Conservation (phyloP, 1,140 invertebrate genomes). For the Drosophila kikkawai region DNA sequence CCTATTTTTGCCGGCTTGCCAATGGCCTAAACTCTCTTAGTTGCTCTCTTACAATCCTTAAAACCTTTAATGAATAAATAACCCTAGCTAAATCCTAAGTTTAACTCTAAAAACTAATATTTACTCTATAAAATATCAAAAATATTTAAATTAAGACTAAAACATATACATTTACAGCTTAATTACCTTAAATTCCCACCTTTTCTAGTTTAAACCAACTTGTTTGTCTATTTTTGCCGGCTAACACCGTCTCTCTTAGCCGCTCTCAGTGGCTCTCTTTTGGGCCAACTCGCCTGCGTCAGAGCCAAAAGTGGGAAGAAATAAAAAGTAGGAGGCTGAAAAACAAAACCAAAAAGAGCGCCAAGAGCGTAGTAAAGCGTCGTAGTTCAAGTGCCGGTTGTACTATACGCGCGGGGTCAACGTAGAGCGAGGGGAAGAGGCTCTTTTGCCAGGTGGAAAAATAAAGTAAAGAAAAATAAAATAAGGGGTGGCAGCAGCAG, state of each 20-base stretch:
- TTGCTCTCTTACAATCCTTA: background rate
- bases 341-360: conserved; percentile 51
- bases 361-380: conserved; percentile 38
- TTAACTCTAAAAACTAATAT: background rate
- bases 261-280: conserved; percentile 34
- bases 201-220: background rate
- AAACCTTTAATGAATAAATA: background rate
- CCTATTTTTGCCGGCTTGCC: conserved; percentile 10
- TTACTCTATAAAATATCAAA: fast-evolving
- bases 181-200: too few relatives aligned
- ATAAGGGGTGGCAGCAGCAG: background rate
- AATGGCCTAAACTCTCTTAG: background rate
- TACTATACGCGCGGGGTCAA: conserved; percentile 40
- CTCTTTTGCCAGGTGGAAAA: background rate
- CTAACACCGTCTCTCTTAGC: conserved; percentile 27
- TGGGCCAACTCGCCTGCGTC: conserved; percentile 54
- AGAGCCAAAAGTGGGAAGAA: background rate
- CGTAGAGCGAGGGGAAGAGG: background rate
- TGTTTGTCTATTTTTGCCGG: conserved; percentile 62
- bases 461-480: background rate
- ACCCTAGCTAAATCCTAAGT: background rate
- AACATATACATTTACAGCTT: background rate
- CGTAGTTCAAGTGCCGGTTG: conserved; percentile 73
- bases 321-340: conserved; percentile 11
- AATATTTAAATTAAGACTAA: background rate